Evolutionary conservation across 2,113 vertebrate genomes (phyloP), one percentile per base, ranked within the genome.

Genomic region (Mobula hypostoma): DNA sequence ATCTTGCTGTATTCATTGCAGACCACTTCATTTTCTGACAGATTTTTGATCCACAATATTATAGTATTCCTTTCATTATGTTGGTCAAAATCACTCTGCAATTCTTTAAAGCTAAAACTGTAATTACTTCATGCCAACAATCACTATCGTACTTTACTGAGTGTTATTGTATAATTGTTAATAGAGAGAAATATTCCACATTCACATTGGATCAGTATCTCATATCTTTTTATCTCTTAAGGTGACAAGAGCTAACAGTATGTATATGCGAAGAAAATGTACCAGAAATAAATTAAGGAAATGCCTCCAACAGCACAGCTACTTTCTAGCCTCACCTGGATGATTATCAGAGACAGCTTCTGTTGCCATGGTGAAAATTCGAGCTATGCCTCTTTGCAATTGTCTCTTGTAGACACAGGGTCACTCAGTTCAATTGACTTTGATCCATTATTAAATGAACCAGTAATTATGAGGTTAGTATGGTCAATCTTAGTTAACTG

Each of bases 341-440:
- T 8, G 7, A 11, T 58, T 61, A 21, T 85, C 8, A 29, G 82
- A 61, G 56, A 85, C 48, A 85, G 56, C 82, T 61, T 48, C 56
- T 36, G 88, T 91, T 91, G 63, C 88, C 88, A 91, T 91, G 66
- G 88, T 12, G 70, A 70, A 92, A 8, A 11, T 87, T 70, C 40
- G 88, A 70, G 66, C 29, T 70, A n/a, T 40, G 15, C 17, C 32
- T 72, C 40, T 21, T 32, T 48, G 19, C n/a, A 72, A 7, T 91
- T 91, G n/a, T 70, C 17, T 8, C 9, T 19, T 36, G 8, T 40
- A 9, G 66, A 72, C 36, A 92, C 36, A 40, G 61, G 80, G 66
- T 72, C 90, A 72, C 66, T 72, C 32, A 72, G 7, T 21, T 40
- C n/a, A 61, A 72, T 92, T 72, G 32, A n/a, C 66, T 66, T 91